Conservation (phyloP, 2,113 vertebrate species). For the Ophthalmolycus amberensis region DNA sequence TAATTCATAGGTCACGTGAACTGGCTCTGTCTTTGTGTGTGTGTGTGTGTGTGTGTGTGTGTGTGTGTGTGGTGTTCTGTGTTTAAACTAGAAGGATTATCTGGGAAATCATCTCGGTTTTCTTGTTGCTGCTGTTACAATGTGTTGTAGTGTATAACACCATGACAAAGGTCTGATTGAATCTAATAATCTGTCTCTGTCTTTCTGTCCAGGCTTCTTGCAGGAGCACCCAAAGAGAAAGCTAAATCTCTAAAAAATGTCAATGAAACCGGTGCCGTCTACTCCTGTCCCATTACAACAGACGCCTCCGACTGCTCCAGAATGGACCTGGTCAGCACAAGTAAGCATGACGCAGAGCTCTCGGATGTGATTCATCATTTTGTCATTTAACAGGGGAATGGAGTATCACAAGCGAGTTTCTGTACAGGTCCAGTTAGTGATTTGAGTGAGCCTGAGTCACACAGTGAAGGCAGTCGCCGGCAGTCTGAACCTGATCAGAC, state of each 20-base stretch:
- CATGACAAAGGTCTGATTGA: slow-evolving; percentile 21
- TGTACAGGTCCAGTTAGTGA: neutral
- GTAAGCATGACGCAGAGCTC: slow-evolving; percentile 75
- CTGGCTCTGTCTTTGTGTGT: neutral
- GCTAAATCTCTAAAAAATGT: slow-evolving; percentile 75
- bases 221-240: slow-evolving; percentile 89
- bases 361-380: neutral
- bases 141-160: slow-evolving; percentile 39
- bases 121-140: slow-evolving; percentile 18
- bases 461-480: neutral
- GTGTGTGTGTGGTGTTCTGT: slow-evolving; percentile 8
- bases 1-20: slow-evolving; percentile 1
- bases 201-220: slow-evolving; percentile 84
- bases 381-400: neutral
- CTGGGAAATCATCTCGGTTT: slow-evolving; percentile 6
- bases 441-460: neutral
- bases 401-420: neutral
- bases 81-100: slow-evolving; percentile 35
- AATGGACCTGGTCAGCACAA: slow-evolving; percentile 85
- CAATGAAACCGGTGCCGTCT: slow-evolving; percentile 90
- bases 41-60: slow-evolving; percentile 1
- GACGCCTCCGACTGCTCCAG: slow-evolving; percentile 85
- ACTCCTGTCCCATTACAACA: slow-evolving; percentile 88
- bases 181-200: slow-evolving; percentile 46
- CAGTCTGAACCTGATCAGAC: neutral